These are phyloP conservation scores for Ovibos moschatus DNA, from an alignment of 2,113 vertebrate genomes.

Conservation along the genomic window DNA sequence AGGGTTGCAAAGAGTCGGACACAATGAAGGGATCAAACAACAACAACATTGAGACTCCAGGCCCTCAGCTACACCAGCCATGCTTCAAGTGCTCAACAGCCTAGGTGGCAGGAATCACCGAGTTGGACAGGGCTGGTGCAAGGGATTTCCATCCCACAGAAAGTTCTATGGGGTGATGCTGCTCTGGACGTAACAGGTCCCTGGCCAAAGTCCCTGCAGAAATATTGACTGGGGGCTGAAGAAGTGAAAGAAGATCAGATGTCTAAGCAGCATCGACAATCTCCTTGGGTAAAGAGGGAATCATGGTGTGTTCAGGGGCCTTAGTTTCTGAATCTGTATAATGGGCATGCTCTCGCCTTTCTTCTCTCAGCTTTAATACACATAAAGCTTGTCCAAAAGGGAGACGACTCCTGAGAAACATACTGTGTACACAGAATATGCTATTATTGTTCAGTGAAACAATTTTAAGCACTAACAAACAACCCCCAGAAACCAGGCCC, in stretches of 20 bases:
- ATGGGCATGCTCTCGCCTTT: neutral
- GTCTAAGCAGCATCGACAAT: neutral
- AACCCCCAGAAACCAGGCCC: neutral
- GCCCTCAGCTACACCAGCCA: neutral
- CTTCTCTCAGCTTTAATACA: neutral
- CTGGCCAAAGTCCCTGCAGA: neutral
- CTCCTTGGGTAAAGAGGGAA: neutral
- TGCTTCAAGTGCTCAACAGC: neutral
- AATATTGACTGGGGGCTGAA: neutral
- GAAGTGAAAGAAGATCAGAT: neutral
- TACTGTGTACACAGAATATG: neutral
- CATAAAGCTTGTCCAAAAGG: neutral
- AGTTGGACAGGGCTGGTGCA: accelerated
- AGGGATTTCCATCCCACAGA: neutral
- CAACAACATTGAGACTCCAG: neutral
- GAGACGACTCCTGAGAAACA: neutral
- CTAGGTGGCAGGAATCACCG: too few relatives aligned
- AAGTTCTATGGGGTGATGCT: neutral
- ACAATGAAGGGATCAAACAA: neutral
- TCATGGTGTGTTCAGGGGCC: neutral
- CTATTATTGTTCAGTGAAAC: neutral
- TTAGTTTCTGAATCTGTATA: neutral
- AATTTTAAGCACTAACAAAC: neutral
- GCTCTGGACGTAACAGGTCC: neutral
- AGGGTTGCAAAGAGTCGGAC: neutral